phyloP scores from a whole-genome alignment of 1,140 invertebrate genomes.

The Argopecten irradians region DNA sequence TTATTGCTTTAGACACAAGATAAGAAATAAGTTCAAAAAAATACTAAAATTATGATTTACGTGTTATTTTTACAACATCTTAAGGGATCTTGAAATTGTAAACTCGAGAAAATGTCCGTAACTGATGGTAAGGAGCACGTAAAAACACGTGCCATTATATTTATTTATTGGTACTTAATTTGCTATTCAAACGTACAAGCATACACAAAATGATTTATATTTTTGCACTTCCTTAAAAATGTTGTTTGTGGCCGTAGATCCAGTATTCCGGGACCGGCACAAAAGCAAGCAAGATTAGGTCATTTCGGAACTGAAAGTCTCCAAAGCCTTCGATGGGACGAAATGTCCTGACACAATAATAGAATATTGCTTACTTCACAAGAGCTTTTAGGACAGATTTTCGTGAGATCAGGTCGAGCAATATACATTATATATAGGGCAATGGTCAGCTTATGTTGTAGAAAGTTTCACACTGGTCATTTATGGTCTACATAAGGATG shows the following conservation, averaged over 20 bases:
- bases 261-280: not conserved
- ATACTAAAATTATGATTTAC: not conserved
- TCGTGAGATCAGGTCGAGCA: no score
- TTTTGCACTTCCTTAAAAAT: not conserved
- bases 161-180: not conserved
- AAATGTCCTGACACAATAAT: no score
- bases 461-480: no score
- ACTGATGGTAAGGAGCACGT: slow-evolving; percentile 54
- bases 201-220: not conserved
- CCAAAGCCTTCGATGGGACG: not conserved
- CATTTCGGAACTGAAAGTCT: not conserved
- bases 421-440: no score
- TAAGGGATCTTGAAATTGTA: slow-evolving; percentile 18
- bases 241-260: not conserved
- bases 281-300: no score
- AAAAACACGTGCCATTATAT: not conserved
- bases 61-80: slow-evolving; percentile 18
- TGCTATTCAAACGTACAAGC: not conserved
- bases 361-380: no score
- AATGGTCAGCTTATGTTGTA: no score
- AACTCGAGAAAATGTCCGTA: slow-evolving; percentile 49
- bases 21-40: not conserved
- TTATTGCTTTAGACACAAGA: not conserved
- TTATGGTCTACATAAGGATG: no score
- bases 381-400: no score